A percentile compares a stretch with the other conserved stretches of the same genome.
Evolutionary conservation across 2,888 invertebrate genomes (phyloP).

Genomic region (Nemapogon koenigi): DNA sequence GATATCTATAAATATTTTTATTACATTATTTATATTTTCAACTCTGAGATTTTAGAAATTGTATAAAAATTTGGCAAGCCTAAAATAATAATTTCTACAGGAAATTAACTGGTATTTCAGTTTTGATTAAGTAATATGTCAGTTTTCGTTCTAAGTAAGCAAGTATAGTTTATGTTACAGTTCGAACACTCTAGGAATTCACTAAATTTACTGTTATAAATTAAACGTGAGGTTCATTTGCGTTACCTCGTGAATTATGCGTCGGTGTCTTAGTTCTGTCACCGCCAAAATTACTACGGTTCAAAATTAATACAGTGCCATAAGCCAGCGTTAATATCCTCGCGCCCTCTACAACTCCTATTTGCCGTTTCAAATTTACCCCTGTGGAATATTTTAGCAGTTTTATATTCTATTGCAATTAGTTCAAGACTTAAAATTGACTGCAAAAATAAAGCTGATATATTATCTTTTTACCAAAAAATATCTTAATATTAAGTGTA

Average conservation of each 20-base stretch:
- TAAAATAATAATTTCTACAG: too few species aligned
- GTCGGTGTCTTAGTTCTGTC: slow-evolving; percentile 64
- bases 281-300: slow-evolving; percentile 63
- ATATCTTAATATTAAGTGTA: slow-evolving; percentile 40
- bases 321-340: slow-evolving; percentile 59
- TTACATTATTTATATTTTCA: too few species aligned
- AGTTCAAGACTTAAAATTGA: too few species aligned
- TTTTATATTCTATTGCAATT: too few species aligned
- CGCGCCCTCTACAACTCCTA: slow-evolving; percentile 40
- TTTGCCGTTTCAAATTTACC: slow-evolving; percentile 55
- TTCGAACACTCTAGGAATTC: slow-evolving; percentile 51
- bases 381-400: not conserved
- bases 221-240: slow-evolving; percentile 63
- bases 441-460: not conserved
- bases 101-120: too few species aligned
- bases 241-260: slow-evolving; percentile 62
- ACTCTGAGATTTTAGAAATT: too few species aligned
- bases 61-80: too few species aligned
- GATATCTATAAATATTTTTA: too few species aligned
- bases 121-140: too few species aligned
- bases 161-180: slow-evolving; percentile 19
- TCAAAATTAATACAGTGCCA: slow-evolving; percentile 65
- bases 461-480: slow-evolving; percentile 2
- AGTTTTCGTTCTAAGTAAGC: too few species aligned
- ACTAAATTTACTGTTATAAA: slow-evolving; percentile 58